Evolutionary conservation across 2,888 invertebrate genomes (phyloP).

Genomic region (Drosophila kanekoi): DNA sequence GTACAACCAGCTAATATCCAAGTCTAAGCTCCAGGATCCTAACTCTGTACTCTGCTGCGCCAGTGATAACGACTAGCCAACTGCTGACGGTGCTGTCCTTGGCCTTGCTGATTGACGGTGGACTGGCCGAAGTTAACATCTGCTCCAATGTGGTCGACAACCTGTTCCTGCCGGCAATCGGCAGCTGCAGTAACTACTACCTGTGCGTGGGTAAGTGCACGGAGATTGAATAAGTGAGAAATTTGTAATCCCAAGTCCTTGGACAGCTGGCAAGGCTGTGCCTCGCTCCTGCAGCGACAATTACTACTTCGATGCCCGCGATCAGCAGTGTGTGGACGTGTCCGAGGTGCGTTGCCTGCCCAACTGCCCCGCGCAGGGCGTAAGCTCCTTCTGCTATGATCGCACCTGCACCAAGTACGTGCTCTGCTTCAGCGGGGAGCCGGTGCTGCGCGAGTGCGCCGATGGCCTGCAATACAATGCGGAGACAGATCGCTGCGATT

Average conservation of each 20-base stretch:
- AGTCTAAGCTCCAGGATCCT: neutral
- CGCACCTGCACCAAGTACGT: slow-evolving; percentile 82
- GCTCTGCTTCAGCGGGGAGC: slow-evolving; percentile 70
- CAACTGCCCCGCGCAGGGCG: slow-evolving; percentile 59
- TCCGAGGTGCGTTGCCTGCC: slow-evolving; percentile 65
- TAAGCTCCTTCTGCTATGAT: slow-evolving; percentile 73
- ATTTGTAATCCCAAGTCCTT: neutral
- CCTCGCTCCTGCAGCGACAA: slow-evolving; percentile 52
- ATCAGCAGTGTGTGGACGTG: slow-evolving; percentile 69
- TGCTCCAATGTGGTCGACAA: slow-evolving; percentile 65
- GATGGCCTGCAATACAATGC: slow-evolving; percentile 81
- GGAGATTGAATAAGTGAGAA: no score
- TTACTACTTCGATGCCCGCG: slow-evolving; percentile 66
- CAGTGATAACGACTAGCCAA: slow-evolving; percentile 45
- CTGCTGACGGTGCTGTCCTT: slow-evolving; percentile 45
- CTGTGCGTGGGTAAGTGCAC: slow-evolving; percentile 65
- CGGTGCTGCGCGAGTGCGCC: slow-evolving; percentile 73
- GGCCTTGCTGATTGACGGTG: slow-evolving; percentile 27
- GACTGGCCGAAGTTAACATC: slow-evolving; percentile 46
- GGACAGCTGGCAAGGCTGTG: slow-evolving; percentile 52
- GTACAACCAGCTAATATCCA: neutral
- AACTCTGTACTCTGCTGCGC: neutral
- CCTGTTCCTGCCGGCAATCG: slow-evolving; percentile 66
- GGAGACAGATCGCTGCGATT: slow-evolving; percentile 82
- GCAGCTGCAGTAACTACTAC: slow-evolving; percentile 67